These are phyloP conservation scores for Platyscapa corneri DNA, from an alignment of 1,140 invertebrate species.

Conservation along the genomic window DNA sequence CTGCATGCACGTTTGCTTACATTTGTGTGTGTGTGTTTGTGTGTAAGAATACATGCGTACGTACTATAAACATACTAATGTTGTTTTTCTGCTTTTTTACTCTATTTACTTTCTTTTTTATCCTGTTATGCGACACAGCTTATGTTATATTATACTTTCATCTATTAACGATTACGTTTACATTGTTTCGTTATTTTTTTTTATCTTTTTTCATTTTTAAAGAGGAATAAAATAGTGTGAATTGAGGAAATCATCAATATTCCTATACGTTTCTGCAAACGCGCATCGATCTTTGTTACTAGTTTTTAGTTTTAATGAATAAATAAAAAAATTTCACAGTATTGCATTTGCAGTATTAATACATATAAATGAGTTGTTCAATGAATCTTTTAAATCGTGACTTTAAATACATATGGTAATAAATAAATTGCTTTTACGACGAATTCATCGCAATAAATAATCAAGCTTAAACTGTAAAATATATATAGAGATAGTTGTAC, in stretches of 20 bases:
- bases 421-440: conserved; percentile 16
- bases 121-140: conserved; percentile 43
- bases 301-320: neutral
- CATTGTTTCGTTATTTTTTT: conserved; percentile 46
- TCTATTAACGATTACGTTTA: conserved; percentile 53
- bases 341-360: neutral
- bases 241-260: neutral
- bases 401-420: neutral
- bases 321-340: conserved; percentile 15
- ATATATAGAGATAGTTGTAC: neutral
- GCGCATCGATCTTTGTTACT: neutral
- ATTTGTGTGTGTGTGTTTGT: neutral
- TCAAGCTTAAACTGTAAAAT: conserved; percentile 29
- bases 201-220: conserved; percentile 2
- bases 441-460: neutral
- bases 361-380: conserved; percentile 27
- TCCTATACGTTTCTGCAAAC: neutral
- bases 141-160: conserved; percentile 43
- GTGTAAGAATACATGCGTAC: neutral
- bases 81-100: conserved; percentile 45
- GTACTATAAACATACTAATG: neutral
- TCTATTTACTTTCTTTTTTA: conserved; percentile 36
- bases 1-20: neutral
- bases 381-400: neutral
- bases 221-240: conserved; percentile 39